These are phyloP conservation scores for Parazoanthus swiftii DNA, from an alignment of 92 coral and sea anemone species.

Conservation along the genomic window DNA sequence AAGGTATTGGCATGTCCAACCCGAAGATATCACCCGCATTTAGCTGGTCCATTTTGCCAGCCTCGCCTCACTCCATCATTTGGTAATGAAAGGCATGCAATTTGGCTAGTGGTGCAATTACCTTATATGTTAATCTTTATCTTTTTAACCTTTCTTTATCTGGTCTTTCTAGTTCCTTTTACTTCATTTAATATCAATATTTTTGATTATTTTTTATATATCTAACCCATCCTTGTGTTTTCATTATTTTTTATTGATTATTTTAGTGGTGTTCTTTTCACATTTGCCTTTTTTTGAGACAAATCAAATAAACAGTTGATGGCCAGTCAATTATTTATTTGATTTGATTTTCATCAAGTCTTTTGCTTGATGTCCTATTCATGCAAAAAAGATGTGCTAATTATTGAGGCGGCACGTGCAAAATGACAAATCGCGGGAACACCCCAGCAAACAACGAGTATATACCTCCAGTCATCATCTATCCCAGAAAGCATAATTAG, in stretches of 20 bases:
- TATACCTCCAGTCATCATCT: slow-evolving; percentile 13
- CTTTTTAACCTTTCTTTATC: slow-evolving; percentile 11
- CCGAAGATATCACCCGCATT: slow-evolving; percentile 15
- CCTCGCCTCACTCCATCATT: slow-evolving; percentile 13
- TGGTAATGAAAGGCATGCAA: slow-evolving; percentile 13
- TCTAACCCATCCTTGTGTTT: slow-evolving; percentile 13
- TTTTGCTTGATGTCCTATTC: background rate
- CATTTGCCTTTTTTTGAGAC: slow-evolving; percentile 13
- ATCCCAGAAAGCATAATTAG: slow-evolving; percentile 13
- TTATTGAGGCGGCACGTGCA: slow-evolving; percentile 13
- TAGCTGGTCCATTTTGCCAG: slow-evolving; percentile 15
- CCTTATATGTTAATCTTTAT: slow-evolving; percentile 11
- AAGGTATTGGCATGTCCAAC: slow-evolving; percentile 14
- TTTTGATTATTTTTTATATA: slow-evolving; percentile 8
- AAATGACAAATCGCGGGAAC: slow-evolving; percentile 12
- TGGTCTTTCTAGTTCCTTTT: slow-evolving; percentile 13
- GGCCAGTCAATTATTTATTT: too few relatives aligned
- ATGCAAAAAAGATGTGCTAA: slow-evolving; percentile 6
- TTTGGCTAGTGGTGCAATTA: slow-evolving; percentile 13
- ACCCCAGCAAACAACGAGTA: slow-evolving; percentile 15
- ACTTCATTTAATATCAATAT: slow-evolving; percentile 10
- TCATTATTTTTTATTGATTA: slow-evolving; percentile 9
- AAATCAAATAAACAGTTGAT: background rate
- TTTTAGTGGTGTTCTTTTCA: slow-evolving; percentile 4
- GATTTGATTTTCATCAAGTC: too few relatives aligned